A percentile compares a stretch with the other conserved stretches of the same genome.
These are phyloP conservation scores for Pluvianellus socialis DNA, from an alignment of 2,113 vertebrate genomes.

Conservation along the genomic window DNA sequence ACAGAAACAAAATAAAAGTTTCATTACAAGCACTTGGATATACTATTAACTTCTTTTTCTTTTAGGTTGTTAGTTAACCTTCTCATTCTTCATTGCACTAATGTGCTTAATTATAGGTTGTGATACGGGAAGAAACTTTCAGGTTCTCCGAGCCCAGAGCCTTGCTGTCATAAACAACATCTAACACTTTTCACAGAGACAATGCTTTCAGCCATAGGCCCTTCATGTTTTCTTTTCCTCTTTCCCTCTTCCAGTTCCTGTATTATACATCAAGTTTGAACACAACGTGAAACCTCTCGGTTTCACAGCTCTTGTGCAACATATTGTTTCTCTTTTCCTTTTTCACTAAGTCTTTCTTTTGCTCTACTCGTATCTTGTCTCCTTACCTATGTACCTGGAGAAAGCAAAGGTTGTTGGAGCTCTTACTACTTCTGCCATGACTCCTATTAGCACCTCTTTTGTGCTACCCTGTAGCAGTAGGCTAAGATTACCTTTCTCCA, in stretches of 20 bases:
- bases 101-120: neutral
- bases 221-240: neutral
- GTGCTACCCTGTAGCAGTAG: neutral
- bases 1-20: neutral
- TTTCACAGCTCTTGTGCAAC: neutral
- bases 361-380: neutral
- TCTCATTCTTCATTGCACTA: neutral
- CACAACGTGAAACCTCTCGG: neutral
- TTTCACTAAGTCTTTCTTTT: neutral
- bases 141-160: neutral
- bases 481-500: conserved; percentile 57
- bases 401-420: neutral
- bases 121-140: neutral
- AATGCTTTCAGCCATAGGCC: neutral
- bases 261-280: neutral
- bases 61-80: neutral
- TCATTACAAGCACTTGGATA: neutral
- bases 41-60: neutral
- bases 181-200: neutral
- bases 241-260: neutral
- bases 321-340: neutral
- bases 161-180: neutral
- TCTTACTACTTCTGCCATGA: neutral
- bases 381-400: neutral
- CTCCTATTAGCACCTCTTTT: neutral